Evolutionary conservation across 2,888 invertebrate species (phyloP).

Genomic region (Drosophila acutilabella): DNA sequence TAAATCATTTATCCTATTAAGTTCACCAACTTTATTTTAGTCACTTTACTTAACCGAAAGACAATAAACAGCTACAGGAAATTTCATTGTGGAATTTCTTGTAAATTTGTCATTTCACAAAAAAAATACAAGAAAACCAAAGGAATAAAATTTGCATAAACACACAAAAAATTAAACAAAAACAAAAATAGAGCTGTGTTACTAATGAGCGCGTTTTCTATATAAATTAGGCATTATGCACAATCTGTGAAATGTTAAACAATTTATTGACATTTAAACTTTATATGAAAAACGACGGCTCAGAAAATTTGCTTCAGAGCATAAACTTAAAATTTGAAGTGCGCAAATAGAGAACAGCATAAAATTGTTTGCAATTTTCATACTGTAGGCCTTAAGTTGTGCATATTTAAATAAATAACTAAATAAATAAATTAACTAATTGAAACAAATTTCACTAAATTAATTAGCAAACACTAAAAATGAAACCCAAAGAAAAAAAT

Average conservation of each 20-base stretch:
- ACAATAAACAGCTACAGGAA: constrained; percentile 62
- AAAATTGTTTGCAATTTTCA: constrained; percentile 67
- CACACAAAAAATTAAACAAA: constrained; percentile 29
- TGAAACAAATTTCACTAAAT: constrained; percentile 44
- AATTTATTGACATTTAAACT: constrained; percentile 37
- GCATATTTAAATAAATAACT: constrained; percentile 61
- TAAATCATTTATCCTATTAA: constrained; percentile 26
- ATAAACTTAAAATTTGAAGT: constrained; percentile 32
- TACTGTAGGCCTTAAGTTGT: constrained; percentile 74
- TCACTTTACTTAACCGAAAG: constrained; percentile 53
- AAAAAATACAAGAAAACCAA: constrained; percentile 6
- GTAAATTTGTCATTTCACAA: constrained; percentile 68
- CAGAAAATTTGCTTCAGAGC: constrained; percentile 44
- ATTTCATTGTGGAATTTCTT: constrained; percentile 29
- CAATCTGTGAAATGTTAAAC: constrained; percentile 21
- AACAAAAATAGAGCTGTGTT: constrained; percentile 72
- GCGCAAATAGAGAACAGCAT: constrained; percentile 24
- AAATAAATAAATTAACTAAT: constrained; percentile 22
- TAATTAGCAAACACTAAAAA: constrained; percentile 47
- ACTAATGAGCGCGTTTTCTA: constrained; percentile 63
- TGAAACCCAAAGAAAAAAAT: constrained; percentile 16
- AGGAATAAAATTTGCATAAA: constrained; percentile 5
- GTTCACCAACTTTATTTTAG: constrained; percentile 9
- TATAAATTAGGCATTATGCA: constrained; percentile 52
- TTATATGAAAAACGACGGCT: constrained; percentile 53